These are phyloP conservation scores for Myotis daubentonii DNA, from an alignment of 2,797 vertebrate genomes.

Conservation along the genomic window DNA sequence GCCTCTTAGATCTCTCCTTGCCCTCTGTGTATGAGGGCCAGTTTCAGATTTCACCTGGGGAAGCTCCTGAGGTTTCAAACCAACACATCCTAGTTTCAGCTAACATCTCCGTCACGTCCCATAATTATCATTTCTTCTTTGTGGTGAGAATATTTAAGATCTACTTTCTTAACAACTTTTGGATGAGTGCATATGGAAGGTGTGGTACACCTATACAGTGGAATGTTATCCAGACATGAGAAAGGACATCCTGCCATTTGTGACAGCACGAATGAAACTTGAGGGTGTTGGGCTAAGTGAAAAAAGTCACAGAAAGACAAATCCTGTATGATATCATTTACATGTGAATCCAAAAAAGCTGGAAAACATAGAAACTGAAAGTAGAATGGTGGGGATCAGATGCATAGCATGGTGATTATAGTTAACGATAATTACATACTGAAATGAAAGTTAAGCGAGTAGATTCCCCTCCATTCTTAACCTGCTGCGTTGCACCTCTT, in stretches of 20 bases:
- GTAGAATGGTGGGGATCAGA: background rate
- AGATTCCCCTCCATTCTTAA: background rate
- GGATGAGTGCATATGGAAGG: background rate
- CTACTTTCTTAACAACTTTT: background rate
- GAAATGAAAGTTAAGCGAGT: background rate
- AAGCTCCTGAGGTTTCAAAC: background rate
- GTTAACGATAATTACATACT: background rate
- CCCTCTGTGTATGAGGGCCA: background rate
- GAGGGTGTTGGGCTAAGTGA: background rate
- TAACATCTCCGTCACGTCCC: background rate
- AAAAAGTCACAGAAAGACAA: background rate
- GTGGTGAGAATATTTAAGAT: background rate
- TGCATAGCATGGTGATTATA: background rate
- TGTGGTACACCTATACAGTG: background rate
- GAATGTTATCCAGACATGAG: background rate
- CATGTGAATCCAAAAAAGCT: background rate
- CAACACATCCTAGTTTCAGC: background rate
- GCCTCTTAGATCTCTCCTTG: background rate
- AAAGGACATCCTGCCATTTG: background rate
- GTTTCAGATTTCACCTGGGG: background rate
- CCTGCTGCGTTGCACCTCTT: accelerated
- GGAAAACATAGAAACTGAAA: background rate
- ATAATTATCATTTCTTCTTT: background rate
- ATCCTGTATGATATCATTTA: background rate
- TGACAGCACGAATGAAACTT: background rate